Conservation (phyloP, 2,888 invertebrate genomes). For the Teleiodes luculella region DNA sequence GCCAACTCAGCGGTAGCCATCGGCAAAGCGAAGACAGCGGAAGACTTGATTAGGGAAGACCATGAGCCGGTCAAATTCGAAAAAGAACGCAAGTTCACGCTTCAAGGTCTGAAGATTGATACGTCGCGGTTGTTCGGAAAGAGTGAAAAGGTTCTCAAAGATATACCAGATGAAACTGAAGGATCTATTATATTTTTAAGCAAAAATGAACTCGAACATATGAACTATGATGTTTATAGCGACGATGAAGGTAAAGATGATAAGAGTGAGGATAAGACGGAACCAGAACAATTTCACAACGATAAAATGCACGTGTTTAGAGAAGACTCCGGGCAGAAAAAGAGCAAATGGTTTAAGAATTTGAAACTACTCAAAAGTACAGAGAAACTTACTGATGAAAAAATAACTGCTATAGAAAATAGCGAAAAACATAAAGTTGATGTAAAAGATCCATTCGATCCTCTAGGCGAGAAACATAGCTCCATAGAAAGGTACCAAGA, state of each 20-base stretch:
- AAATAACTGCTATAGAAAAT: constrained; percentile 61
- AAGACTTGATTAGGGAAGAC: constrained; percentile 77
- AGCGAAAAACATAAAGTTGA: constrained; percentile 57
- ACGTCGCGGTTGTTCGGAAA: constrained; percentile 72
- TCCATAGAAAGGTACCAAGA: constrained; percentile 85
- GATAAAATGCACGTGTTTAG: constrained; percentile 75
- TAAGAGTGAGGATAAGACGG: constrained; percentile 59
- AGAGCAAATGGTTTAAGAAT: constrained; percentile 83
- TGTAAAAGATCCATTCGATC: constrained; percentile 78
- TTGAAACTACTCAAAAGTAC: constrained; percentile 74
- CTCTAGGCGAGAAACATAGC: constrained; percentile 81
- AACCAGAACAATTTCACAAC: constrained; percentile 61
- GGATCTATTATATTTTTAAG: constrained; percentile 83
- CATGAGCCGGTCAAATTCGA: constrained; percentile 72
- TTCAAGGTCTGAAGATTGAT: constrained; percentile 72
- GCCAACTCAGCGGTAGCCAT: constrained; percentile 55
- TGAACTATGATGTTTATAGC: constrained; percentile 78
- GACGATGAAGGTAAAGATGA: constrained; percentile 73
- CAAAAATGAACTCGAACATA: constrained; percentile 81
- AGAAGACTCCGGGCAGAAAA: constrained; percentile 74
- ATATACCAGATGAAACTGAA: constrained; percentile 80
- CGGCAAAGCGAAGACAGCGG: constrained; percentile 68
- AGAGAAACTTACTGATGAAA: constrained; percentile 66
- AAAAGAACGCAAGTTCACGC: constrained; percentile 73
- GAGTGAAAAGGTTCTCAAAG: constrained; percentile 72